Evolutionary conservation across 2,797 vertebrate species (phyloP), one percentile per base, ranked within the genome.

Genomic region (Phaenicophaeus curvirostris): DNA sequence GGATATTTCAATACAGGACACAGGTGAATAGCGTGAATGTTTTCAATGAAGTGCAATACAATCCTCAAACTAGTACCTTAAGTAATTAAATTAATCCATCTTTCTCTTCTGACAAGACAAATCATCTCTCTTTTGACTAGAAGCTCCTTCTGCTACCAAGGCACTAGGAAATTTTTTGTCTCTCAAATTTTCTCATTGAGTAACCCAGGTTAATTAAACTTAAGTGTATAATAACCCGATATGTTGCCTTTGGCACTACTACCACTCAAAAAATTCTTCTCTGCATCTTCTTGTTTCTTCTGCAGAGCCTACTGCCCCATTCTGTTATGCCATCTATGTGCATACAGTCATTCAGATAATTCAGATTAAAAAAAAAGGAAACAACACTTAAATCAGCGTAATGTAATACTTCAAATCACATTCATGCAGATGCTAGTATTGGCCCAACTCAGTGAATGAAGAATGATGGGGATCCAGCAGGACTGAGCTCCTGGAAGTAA

Each of bases 151-250:
- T 88, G 25, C 39, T 91, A 59, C n/a, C 37, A 84, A 62, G 19
- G 23, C 18, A 67, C 24, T 23, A 76, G 20, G 31, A 87, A 41
- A 39, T 18, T 84, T 89, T 87, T 28, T 65, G 65, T 62, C 24
- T 62, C 44, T 82, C 2, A 1, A 15, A 41, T 88, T 90, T 94
- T 81, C 79, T 82, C 63, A 82, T 37, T 42, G 39, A 93, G 50
- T 89, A 88, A 53, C 66, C 79, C 19, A 69, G 68, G 79, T 82
- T 80, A 89, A 94, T 91, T 91, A 90, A 91, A 72, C 14, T 59
- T 68, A 68, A 62, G 44, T 37, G 8, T 67, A 33, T 50, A 79
- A 91, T 90, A 91, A 94, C 58, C 51, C 85, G 83, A 37, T 35
- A 31, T 44, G 67, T 69, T 94, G 73, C 65, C 59, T 91, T 90